These are phyloP conservation scores for Sussaba pulchella DNA, from an alignment of 2,888 invertebrate genomes.

Conservation along the genomic window DNA sequence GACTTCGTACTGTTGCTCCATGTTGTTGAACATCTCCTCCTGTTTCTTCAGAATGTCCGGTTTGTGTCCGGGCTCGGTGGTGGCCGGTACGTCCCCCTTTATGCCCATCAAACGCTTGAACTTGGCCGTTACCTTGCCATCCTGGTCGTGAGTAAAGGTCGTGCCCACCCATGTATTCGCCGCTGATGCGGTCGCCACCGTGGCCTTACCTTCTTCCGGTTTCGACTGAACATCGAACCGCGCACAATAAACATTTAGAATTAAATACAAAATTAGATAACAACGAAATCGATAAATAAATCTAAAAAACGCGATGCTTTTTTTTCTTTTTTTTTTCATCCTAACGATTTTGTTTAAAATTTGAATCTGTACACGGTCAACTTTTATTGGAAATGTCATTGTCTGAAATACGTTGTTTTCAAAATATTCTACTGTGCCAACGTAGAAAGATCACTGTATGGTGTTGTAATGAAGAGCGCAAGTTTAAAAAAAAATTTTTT, in stretches of 20 bases:
- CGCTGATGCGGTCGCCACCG: slow-evolving; percentile 79
- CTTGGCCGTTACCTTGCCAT: slow-evolving; percentile 96
- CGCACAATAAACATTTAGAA: slow-evolving; percentile 21
- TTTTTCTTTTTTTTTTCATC: too few species aligned
- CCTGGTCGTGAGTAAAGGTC: slow-evolving; percentile 95
- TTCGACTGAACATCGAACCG: slow-evolving; percentile 73
- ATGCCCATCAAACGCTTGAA: slow-evolving; percentile 99
- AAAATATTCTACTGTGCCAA: too few species aligned
- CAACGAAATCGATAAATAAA: neutral
- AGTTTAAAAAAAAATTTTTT: too few species aligned
- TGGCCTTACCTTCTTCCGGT: slow-evolving; percentile 81
- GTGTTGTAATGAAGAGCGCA: too few species aligned
- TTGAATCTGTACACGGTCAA: too few species aligned
- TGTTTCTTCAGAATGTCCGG: slow-evolving; percentile 89
- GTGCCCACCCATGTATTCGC: slow-evolving; percentile 92
- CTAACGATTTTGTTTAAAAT: too few species aligned
- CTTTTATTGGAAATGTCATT: too few species aligned
- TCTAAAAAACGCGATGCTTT: neutral
- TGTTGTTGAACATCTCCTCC: slow-evolving; percentile 95
- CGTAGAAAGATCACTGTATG: too few species aligned
- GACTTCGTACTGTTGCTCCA: slow-evolving; percentile 98
- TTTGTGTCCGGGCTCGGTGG: slow-evolving; percentile 82
- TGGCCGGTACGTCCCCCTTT: slow-evolving; percentile 85
- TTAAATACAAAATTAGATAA: slow-evolving; percentile 19
- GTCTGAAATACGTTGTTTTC: too few species aligned